phyloP scores from a whole-genome alignment of 37 sponge, comb jelly and placozoan genomes.

The Hexactinellida sp. region DNA sequence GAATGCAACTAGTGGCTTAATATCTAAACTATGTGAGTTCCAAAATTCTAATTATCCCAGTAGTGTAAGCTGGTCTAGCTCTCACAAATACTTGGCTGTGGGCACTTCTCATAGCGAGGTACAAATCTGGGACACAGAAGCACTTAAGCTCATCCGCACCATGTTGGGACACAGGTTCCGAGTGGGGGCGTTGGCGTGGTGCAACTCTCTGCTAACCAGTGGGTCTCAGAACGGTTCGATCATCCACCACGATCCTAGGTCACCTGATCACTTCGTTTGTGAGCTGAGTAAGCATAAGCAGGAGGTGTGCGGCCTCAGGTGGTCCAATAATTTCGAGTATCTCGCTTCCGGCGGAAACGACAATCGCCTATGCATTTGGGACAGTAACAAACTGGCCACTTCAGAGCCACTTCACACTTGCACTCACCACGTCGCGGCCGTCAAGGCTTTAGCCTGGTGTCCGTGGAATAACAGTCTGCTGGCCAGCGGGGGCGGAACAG shows the following conservation, averaged over 20 bases:
- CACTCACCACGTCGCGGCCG: neutral
- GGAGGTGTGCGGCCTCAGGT: slow-evolving; percentile 84
- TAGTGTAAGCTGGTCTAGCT: slow-evolving; percentile 42
- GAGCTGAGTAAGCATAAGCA: slow-evolving; percentile 39
- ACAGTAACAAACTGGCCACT: neutral
- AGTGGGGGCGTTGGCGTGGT: slow-evolving; percentile 60
- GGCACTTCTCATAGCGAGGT: slow-evolving; percentile 57
- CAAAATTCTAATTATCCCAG: slow-evolving; percentile 25
- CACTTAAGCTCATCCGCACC: slow-evolving; percentile 32
- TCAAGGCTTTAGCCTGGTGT: slow-evolving; percentile 75
- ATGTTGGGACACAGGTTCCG: slow-evolving; percentile 47
- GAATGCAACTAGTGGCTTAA: slow-evolving; percentile 42
- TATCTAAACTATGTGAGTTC: slow-evolving; percentile 9
- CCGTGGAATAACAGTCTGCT: slow-evolving; percentile 62
- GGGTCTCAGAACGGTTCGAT: slow-evolving; percentile 58
- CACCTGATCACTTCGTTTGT: slow-evolving; percentile 23
- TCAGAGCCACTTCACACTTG: neutral
- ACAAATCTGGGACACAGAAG: slow-evolving; percentile 76
- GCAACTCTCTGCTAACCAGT: slow-evolving; percentile 43
- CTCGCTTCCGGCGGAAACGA: slow-evolving; percentile 87
- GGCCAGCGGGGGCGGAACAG: slow-evolving; percentile 79
- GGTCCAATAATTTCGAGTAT: slow-evolving; percentile 55
- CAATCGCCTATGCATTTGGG: slow-evolving; percentile 74
- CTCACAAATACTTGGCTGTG: slow-evolving; percentile 52
- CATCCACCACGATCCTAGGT: slow-evolving; percentile 62